Conservation (phyloP, 2,113 vertebrate species). For the Zosterops hypoxanthus region DNA sequence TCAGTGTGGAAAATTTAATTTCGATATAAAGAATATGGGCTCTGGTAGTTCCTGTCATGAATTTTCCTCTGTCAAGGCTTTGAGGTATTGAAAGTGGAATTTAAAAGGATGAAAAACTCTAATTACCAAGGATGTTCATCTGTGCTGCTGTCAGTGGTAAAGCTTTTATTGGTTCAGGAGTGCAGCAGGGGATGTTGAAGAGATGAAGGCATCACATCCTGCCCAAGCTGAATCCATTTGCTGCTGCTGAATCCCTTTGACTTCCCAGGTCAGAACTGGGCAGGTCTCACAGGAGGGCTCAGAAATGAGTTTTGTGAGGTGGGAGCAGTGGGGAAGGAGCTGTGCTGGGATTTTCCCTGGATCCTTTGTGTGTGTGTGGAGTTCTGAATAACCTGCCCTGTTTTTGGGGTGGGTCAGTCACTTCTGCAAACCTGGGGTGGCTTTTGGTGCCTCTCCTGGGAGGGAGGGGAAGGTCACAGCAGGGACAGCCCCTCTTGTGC, state of each 20-base stretch:
- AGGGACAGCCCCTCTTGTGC: not conserved
- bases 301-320: not conserved
- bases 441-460: not conserved
- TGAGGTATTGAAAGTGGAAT: not conserved
- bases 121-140: not conserved
- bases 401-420: not conserved
- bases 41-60: not conserved
- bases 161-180: not conserved
- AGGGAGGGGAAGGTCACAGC: not conserved
- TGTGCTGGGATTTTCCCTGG: not conserved
- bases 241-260: not conserved
- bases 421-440: not conserved
- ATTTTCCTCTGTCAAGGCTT: not conserved
- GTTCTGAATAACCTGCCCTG: not conserved
- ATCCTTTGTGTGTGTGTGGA: accelerated
- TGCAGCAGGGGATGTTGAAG: not conserved
- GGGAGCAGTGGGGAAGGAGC: not conserved
- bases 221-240: not conserved
- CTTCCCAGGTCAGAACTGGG: not conserved
- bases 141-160: not conserved
- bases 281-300: not conserved
- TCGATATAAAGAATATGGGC: not conserved
- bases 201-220: not conserved
- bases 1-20: not conserved
- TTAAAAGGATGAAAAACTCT: not conserved